A percentile compares a stretch with the other conserved stretches of the same genome.
Evolutionary conservation across 2,888 invertebrate genomes (phyloP).

Genomic region (Vanessa cardui): DNA sequence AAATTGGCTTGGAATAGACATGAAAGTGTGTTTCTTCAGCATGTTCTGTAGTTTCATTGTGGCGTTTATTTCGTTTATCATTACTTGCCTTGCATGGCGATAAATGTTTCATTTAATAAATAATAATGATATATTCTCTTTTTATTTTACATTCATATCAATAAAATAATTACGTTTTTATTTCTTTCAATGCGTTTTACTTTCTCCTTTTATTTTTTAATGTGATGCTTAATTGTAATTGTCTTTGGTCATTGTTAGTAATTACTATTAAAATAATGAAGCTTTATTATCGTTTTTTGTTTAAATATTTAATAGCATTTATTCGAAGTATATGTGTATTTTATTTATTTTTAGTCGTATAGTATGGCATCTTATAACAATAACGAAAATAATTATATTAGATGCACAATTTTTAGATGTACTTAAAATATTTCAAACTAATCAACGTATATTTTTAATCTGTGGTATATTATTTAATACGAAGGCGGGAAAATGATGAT

Average conservation of each 20-base stretch:
- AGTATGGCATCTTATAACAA: too few species aligned
- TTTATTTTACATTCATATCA: slow-evolving; percentile 28
- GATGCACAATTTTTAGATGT: too few species aligned
- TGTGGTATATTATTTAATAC: too few species aligned
- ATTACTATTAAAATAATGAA: background rate
- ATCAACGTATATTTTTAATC: too few species aligned
- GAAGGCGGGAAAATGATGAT: too few species aligned
- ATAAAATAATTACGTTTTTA: slow-evolving; percentile 35
- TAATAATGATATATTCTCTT: slow-evolving; percentile 17
- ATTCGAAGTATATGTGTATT: too few species aligned
- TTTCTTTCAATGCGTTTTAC: slow-evolving; percentile 38
- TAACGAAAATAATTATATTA: too few species aligned
- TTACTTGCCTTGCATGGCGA: slow-evolving; percentile 14
- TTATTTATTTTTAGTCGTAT: too few species aligned
- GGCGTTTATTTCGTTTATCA: background rate
- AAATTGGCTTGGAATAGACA: slow-evolving; percentile 5
- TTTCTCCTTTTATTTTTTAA: slow-evolving; percentile 35
- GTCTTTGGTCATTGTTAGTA: slow-evolving; percentile 3
- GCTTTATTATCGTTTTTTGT: background rate
- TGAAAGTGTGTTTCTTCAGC: slow-evolving; percentile 7
- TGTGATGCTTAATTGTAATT: slow-evolving; percentile 30
- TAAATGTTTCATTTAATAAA: slow-evolving; percentile 21
- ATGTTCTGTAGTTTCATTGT: slow-evolving; percentile 5
- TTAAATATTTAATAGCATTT: too few species aligned
- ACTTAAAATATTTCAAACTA: too few species aligned